Conservation (phyloP, 2,888 invertebrate genomes). For the Drosophila neoperkinsi region DNA sequence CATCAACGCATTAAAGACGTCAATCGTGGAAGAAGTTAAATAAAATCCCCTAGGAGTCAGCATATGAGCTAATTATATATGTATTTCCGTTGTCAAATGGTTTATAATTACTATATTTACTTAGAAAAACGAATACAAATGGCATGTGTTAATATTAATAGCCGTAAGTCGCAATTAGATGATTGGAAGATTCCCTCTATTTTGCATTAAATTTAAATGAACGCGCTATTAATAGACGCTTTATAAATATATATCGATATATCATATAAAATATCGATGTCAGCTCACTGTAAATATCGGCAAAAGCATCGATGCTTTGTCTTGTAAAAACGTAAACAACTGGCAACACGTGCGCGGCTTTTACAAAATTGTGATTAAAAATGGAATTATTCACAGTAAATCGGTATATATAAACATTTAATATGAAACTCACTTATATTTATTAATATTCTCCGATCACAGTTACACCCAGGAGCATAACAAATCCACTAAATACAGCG, state of each 20-base stretch:
- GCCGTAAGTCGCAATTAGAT: background rate
- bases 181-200: background rate
- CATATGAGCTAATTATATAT: slow-evolving; percentile 26
- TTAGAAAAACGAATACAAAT: slow-evolving; percentile 16
- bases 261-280: slow-evolving; percentile 16
- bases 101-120: background rate
- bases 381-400: slow-evolving; percentile 91
- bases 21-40: background rate
- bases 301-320: slow-evolving; percentile 32
- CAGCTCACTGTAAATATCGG: background rate
- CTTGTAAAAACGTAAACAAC: slow-evolving; percentile 59
- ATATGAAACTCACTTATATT: background rate
- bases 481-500: slow-evolving; percentile 12
- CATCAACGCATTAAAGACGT: slow-evolving; percentile 29
- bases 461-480: slow-evolving; percentile 58
- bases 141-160: background rate
- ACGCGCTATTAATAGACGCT: slow-evolving; percentile 9
- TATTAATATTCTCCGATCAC: background rate
- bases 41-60: slow-evolving; percentile 41
- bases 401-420: slow-evolving; percentile 86
- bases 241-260: background rate
- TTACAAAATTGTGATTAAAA: slow-evolving; percentile 30
- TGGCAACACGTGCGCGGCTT: slow-evolving; percentile 61
- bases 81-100: slow-evolving; percentile 43
- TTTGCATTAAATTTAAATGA: slow-evolving; percentile 20